Conservation (phyloP, 2,113 vertebrate species). For the Mustelus asterias region DNA sequence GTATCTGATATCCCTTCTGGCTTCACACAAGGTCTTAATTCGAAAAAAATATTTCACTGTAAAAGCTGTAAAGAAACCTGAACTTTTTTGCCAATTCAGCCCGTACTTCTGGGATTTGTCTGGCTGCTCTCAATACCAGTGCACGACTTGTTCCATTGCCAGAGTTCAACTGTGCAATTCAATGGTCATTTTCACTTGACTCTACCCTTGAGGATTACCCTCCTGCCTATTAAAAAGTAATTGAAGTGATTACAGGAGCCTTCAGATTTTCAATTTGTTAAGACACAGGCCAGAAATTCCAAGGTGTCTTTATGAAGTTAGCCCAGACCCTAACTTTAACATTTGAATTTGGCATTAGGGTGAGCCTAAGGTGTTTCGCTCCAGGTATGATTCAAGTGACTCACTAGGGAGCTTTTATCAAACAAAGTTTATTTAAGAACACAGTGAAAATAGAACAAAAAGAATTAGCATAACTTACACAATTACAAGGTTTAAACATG, state of each 20-base stretch:
- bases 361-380: no score
- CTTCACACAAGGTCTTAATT: not conserved
- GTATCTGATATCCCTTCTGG: not conserved
- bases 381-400: no score
- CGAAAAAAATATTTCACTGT: not conserved
- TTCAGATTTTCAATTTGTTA: not conserved
- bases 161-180: not conserved
- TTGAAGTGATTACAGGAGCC: not conserved
- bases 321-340: no score
- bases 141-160: not conserved
- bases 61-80: not conserved
- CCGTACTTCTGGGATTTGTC: not conserved
- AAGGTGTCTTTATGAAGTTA: no score
- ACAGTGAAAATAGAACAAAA: no score
- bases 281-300: no score
- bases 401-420: no score
- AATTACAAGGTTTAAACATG: no score
- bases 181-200: not conserved
- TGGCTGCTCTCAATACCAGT: not conserved
- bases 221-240: not conserved
- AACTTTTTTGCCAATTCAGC: not conserved
- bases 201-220: not conserved
- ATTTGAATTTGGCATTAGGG: no score
- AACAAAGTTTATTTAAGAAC: no score
- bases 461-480: no score